These are phyloP conservation scores for Sericinus montela DNA, from an alignment of 2,888 invertebrate genomes.

Conservation along the genomic window DNA sequence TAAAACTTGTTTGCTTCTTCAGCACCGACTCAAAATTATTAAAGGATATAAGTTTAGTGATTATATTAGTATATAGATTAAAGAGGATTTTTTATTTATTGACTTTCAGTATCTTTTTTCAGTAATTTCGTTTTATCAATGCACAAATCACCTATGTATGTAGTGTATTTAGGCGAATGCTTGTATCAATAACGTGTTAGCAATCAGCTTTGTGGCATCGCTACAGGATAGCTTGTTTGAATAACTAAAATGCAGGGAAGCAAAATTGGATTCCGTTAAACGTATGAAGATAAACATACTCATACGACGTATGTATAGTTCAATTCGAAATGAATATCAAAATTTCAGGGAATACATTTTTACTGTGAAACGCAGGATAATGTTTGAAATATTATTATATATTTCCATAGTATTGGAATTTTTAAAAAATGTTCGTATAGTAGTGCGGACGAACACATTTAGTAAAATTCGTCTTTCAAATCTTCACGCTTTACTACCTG, in stretches of 20 bases:
- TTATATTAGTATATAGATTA: too few species aligned
- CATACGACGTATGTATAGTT: constrained; percentile 5
- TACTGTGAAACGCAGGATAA: constrained; percentile 7
- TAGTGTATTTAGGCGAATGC: constrained; percentile 11
- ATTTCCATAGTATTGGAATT: too few species aligned
- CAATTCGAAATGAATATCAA: constrained; percentile 4
- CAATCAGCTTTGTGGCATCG: constrained; percentile 21
- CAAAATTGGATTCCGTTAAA: constrained; percentile 20
- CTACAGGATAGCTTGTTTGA: constrained; percentile 19
- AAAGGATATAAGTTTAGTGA: too few species aligned
- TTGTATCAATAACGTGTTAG: constrained; percentile 21
- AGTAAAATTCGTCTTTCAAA: too few species aligned
- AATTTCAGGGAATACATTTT: constrained; percentile 13
- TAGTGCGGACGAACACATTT: too few species aligned
- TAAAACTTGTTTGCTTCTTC: too few species aligned
- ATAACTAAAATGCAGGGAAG: constrained; percentile 20
- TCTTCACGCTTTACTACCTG: too few species aligned
- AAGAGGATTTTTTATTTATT: too few species aligned
- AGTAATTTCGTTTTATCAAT: background rate
- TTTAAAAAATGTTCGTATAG: too few species aligned
- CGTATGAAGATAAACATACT: constrained; percentile 10
- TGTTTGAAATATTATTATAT: background rate
- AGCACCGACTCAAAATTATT: too few species aligned
- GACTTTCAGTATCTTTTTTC: too few species aligned
- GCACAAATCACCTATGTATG: constrained; percentile 8